Conservation (phyloP, 2,797 vertebrate genomes). For the Champsocephalus gunnari region DNA sequence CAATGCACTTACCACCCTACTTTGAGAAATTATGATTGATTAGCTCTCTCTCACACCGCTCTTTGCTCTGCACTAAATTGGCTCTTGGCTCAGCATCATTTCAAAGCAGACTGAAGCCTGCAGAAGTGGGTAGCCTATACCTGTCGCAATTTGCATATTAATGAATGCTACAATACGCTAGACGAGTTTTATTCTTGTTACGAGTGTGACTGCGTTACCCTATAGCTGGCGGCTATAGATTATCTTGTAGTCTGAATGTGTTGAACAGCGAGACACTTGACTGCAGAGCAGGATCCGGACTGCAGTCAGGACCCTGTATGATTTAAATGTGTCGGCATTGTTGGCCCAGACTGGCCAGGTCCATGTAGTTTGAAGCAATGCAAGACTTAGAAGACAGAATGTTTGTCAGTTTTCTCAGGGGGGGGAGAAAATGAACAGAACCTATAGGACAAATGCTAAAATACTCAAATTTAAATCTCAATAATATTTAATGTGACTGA, state of each 20-base stretch:
- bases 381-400: constrained; percentile 36
- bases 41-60: constrained; percentile 43
- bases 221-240: constrained; percentile 31
- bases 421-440: constrained; percentile 12
- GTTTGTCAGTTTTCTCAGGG: constrained; percentile 34
- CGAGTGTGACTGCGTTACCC: constrained; percentile 37
- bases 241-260: constrained; percentile 25
- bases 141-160: constrained; percentile 42
- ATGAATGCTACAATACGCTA: constrained; percentile 39
- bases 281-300: constrained; percentile 26
- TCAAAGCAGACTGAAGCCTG: constrained; percentile 37
- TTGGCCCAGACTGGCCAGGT: constrained; percentile 26
- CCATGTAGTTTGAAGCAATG: constrained; percentile 39
- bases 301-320: not conserved
- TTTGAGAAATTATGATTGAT: constrained; percentile 74
- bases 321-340: constrained; percentile 41
- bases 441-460: not conserved
- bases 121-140: constrained; percentile 48
- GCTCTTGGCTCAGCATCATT: constrained; percentile 47
- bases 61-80: constrained; percentile 42
- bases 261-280: constrained; percentile 23
- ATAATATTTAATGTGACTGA: not conserved
- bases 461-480: not conserved
- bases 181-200: constrained; percentile 49
- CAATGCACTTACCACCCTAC: constrained; percentile 43